Percentiles rank a stretch among this genome's conserved stretches.
These are phyloP conservation scores for Polyommatus iphigenia DNA, from an alignment of 2,888 invertebrate species.

Conservation along the genomic window DNA sequence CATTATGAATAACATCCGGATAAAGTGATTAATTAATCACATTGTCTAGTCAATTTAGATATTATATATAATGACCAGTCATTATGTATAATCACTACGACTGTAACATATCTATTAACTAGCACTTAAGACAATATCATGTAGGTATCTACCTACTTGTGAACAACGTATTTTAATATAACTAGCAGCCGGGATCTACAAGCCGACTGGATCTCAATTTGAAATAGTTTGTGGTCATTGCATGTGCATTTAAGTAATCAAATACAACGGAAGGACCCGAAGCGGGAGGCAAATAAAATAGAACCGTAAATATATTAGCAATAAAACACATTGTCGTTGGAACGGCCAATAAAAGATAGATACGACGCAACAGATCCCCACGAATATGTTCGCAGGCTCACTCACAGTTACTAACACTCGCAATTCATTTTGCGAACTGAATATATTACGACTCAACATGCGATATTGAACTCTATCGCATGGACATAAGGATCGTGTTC, in stretches of 20 bases:
- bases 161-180: no score
- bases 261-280: constrained; percentile 35
- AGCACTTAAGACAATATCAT: no score
- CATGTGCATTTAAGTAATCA: constrained; percentile 33
- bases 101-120: no score
- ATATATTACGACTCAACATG: constrained; percentile 67
- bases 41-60: no score
- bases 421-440: constrained; percentile 80
- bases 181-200: no score
- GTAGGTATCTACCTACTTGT: no score
- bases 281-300: constrained; percentile 55
- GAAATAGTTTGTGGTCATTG: constrained; percentile 30
- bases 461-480: constrained; percentile 61
- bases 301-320: constrained; percentile 59
- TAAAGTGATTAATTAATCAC: no score
- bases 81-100: no score
- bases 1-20: no score
- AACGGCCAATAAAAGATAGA: constrained; percentile 64
- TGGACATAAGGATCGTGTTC: constrained; percentile 57
- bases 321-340: constrained; percentile 61
- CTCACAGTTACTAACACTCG: constrained; percentile 78
- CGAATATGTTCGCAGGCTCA: constrained; percentile 79
- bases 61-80: no score
- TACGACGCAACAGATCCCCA: constrained; percentile 75
- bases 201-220: constrained; percentile 24